Evolutionary conservation across 2,113 vertebrate genomes (phyloP), one percentile per base, ranked within the genome.

Genomic region (Amblyornis subalaris): DNA sequence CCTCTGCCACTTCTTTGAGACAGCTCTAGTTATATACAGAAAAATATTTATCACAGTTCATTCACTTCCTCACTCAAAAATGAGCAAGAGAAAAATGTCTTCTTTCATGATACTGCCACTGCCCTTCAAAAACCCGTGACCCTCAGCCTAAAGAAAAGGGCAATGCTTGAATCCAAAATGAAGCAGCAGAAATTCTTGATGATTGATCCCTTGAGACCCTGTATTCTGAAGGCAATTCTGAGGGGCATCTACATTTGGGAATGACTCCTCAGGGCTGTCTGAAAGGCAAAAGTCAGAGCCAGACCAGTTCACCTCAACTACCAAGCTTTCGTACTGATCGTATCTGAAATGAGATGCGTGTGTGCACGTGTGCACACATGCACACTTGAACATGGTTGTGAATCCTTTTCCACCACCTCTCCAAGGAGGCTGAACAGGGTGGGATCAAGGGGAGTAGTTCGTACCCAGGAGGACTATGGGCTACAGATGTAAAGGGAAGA

Each of bases 41-140:
- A 93, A 91, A 96, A 95, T 93, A 94, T 96, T 96, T 96, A 94
- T 85, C 79, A 83, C 92, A 88, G 88, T 88, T 94, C 95, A 95
- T 95, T 96, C 95, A 94, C 71, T 96, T 64, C 42, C 51, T 95
- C 91, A 71, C 87, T 93, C 82, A 93, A 76, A 96, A 95, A 97
- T 77, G 91, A 94, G 78, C 87, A 93, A 88, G 35, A 78, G 33
- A 70, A 95, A 93, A 95, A 94, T 44, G 85, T 50, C 67, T 79
- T 73, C 84, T 91, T 89, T 91, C 89, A 85, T 79, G 77, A 45
- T 91, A 88, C 85, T 95, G 54, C 45, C 44, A 31, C 40, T 95
- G 89, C 57, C 85, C 93, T 91, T 95, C 93, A 94, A 91, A 97
- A 94, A 67, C 21, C 55, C 18, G 0, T 93, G 91, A 93, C 93